These are phyloP conservation scores for Callinectes sapidus DNA, from an alignment of 2,888 invertebrate species.

Conservation along the genomic window DNA sequence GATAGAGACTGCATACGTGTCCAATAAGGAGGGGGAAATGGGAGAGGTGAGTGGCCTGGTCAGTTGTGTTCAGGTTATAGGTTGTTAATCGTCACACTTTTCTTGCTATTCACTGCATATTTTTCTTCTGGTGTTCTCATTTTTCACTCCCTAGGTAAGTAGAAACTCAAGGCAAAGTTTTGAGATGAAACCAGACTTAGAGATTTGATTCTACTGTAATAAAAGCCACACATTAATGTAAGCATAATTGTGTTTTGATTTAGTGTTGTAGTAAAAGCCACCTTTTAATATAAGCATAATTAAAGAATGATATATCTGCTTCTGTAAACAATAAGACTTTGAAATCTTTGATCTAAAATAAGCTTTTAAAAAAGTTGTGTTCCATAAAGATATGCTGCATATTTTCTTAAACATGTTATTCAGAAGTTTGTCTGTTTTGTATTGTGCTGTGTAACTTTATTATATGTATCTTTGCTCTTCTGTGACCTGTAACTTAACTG, in stretches of 20 bases:
- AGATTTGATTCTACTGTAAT: not conserved
- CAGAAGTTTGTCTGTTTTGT: constrained; percentile 11
- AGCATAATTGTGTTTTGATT: not conserved
- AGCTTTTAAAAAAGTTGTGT: not conserved
- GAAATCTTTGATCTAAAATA: not conserved
- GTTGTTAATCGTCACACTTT: not conserved
- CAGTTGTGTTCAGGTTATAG: not conserved
- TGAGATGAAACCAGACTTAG: not conserved
- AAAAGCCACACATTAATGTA: constrained; percentile 2
- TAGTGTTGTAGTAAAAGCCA: not conserved
- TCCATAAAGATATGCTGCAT: constrained; percentile 3
- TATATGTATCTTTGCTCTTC: not conserved
- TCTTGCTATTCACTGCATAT: not conserved
- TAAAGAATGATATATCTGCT: not conserved
- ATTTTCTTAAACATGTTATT: not conserved
- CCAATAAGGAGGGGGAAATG: constrained; percentile 81
- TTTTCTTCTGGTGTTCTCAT: not conserved
- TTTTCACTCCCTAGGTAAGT: not conserved
- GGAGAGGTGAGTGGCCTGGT: constrained; percentile 77
- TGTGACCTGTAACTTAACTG: not conserved
- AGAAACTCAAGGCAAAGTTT: not conserved
- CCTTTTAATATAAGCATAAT: not conserved
- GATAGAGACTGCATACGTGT: constrained; percentile 81
- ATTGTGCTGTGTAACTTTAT: constrained; percentile 2
- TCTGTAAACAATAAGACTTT: not conserved